phyloP scores from a whole-genome alignment of 1,140 invertebrate species.

The Drosophila lini region DNA sequence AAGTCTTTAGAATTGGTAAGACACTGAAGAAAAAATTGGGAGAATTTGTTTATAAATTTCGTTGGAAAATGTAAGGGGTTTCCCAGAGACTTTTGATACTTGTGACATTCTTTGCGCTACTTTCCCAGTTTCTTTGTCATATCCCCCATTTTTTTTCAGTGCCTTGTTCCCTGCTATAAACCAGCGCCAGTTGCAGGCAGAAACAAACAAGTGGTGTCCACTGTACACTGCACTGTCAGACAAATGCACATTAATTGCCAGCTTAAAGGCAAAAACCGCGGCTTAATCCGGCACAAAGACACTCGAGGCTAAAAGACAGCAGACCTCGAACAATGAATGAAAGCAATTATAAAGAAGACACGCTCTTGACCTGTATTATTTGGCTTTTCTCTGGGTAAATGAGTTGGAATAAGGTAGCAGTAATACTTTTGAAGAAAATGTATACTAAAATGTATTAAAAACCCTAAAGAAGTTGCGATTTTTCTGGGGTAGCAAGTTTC shows the following conservation, averaged over 20 bases:
- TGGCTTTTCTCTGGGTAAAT: not conserved
- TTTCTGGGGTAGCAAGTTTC: not conserved
- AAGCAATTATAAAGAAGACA: slow-evolving; percentile 35
- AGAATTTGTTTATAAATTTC: no score
- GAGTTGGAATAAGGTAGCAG: not conserved
- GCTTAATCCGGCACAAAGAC: not conserved
- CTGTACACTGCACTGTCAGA: slow-evolving; percentile 19
- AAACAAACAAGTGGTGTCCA: slow-evolving; percentile 6
- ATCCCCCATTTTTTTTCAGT: not conserved
- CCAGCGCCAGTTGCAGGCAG: slow-evolving; percentile 1
- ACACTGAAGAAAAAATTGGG: not conserved
- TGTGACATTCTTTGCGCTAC: no score
- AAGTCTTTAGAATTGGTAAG: slow-evolving; percentile 1
- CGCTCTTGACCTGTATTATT: slow-evolving; percentile 21
- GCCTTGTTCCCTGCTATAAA: slow-evolving; percentile 15
- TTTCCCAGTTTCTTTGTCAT: no score
- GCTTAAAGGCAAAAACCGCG: slow-evolving; percentile 19
- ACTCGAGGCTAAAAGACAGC: slow-evolving; percentile 4
- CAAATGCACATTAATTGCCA: slow-evolving; percentile 57
- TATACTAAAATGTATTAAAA: not conserved
- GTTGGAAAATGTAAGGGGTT: not conserved
- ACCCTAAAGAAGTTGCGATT: not conserved
- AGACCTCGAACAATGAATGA: slow-evolving; percentile 22
- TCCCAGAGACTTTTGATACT: no score
- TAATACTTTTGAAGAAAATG: not conserved